A percentile compares a stretch with the other conserved stretches of the same genome.
phyloP scores from a whole-genome alignment of 1,140 invertebrate species.

The Magallana ariakensis region DNA sequence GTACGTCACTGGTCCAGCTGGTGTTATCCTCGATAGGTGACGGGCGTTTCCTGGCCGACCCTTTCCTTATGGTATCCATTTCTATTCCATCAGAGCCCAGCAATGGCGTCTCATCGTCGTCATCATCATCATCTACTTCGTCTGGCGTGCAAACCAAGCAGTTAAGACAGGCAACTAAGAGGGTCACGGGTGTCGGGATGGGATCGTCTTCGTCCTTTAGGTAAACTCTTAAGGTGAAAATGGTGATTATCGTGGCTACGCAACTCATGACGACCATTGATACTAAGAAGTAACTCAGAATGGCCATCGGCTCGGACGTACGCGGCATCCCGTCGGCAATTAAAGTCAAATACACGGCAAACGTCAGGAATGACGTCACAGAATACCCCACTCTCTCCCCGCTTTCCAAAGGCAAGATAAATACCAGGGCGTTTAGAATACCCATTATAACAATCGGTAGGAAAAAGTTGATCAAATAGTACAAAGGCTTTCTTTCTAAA shows the following conservation, averaged over 20 bases:
- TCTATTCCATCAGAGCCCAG: constrained; percentile 25
- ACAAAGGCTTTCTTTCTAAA: constrained; percentile 51
- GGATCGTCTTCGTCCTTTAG: constrained; percentile 50
- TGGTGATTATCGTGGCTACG: constrained; percentile 45
- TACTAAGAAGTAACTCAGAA: constrained; percentile 52
- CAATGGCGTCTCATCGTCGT: neutral
- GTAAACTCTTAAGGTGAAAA: constrained; percentile 50
- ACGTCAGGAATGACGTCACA: constrained; percentile 82
- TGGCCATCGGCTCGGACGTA: constrained; percentile 79
- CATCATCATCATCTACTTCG: constrained; percentile 48
- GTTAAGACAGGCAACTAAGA: constrained; percentile 46
- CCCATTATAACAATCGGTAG: constrained; percentile 83
- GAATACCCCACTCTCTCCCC: constrained; percentile 83
- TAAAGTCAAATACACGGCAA: constrained; percentile 83
- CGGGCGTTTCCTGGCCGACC: neutral
- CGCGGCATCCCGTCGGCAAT: constrained; percentile 83
- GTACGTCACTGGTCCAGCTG: neutral
- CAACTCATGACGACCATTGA: constrained; percentile 52
- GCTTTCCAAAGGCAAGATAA: constrained; percentile 82
- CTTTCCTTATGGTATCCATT: neutral
- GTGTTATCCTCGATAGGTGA: neutral
- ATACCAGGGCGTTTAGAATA: constrained; percentile 82
- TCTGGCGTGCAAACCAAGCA: constrained; percentile 38
- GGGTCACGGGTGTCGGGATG: constrained; percentile 35
- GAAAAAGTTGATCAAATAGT: constrained; percentile 82